Evolutionary conservation across 2,888 invertebrate genomes (phyloP), one percentile per base, ranked within the genome.

Genomic region (Argyra leucocephala): DNA sequence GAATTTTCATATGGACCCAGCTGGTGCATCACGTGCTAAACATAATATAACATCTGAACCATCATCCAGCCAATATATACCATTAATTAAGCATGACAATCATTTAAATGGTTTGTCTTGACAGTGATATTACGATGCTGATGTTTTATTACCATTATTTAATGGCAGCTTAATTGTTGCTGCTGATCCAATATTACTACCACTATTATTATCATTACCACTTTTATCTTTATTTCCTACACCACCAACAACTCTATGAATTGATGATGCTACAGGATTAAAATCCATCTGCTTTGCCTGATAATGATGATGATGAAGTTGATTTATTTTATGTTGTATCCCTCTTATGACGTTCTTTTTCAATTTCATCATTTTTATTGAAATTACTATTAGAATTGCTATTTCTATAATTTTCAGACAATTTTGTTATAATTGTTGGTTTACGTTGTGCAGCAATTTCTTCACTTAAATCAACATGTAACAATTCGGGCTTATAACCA

Each of bases 1-100:
- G 69, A 73, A 71, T 72, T 71, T 5, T 72, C 72, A 15, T 61
- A 59, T 0, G 79, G 76, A 26, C 79, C 81, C 65, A 65, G 81
- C 79, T 68, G 80, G 79, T 18, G 88, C 87, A 76, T 92, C 90
- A 71, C 88, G 83, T 2, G 93, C 91, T 69, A 94, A 81, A 73
- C 93, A 93, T 69, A 95, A 88, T 72, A 95, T 90, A 31, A 93
- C 90, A 79, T 91, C 87, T 67, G 91, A 91, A 22, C 88, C 88
- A 77, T 91, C 89, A 26, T 94, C 93, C 15, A 93, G 90, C 94
- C 95, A 95, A 78, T 93, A 92, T 12, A 95, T 12, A 95, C 92
- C 85, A 94, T 89, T 73, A 95, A 80, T 76, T 93, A 91, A 73
- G 91, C 90, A 76, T 95, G 94, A 69, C 87, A 88, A 80, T 94